These are phyloP conservation scores for Vespertilio murinus DNA, from an alignment of 2,797 vertebrate species.

Conservation along the genomic window DNA sequence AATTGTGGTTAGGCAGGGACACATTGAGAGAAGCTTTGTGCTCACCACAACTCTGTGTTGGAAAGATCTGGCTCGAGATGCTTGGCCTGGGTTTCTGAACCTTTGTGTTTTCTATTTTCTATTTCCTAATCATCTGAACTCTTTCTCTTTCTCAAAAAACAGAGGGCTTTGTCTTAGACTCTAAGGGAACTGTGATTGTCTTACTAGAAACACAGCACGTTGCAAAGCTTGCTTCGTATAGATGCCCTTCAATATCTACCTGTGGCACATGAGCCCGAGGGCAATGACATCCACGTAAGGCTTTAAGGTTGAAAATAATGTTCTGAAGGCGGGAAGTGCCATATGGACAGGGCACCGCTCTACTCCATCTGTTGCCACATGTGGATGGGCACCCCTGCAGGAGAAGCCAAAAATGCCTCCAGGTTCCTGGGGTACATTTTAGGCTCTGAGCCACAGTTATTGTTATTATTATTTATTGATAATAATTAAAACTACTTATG, in stretches of 20 bases:
- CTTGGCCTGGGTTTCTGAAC: constrained; percentile 5
- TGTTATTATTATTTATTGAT: not conserved
- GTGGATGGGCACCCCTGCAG: not conserved
- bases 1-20: not conserved
- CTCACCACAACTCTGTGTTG: not conserved
- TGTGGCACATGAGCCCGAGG: not conserved
- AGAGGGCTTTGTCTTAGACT: not conserved
- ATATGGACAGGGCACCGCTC: not conserved
- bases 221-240: not conserved
- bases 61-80: not conserved
- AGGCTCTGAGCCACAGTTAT: not conserved
- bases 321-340: not conserved
- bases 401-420: not conserved
- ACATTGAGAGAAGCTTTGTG: not conserved
- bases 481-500: not conserved
- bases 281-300: not conserved
- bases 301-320: not conserved
- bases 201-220: not conserved
- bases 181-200: not conserved
- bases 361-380: not conserved
- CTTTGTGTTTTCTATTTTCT: not conserved
- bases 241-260: not conserved
- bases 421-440: not conserved
- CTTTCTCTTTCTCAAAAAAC: not conserved
- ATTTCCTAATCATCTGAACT: not conserved